Evolutionary conservation across 1,140 invertebrate genomes (phyloP), one percentile per base, ranked within the genome.

Genomic region (Pseudobourletiella spinata): DNA sequence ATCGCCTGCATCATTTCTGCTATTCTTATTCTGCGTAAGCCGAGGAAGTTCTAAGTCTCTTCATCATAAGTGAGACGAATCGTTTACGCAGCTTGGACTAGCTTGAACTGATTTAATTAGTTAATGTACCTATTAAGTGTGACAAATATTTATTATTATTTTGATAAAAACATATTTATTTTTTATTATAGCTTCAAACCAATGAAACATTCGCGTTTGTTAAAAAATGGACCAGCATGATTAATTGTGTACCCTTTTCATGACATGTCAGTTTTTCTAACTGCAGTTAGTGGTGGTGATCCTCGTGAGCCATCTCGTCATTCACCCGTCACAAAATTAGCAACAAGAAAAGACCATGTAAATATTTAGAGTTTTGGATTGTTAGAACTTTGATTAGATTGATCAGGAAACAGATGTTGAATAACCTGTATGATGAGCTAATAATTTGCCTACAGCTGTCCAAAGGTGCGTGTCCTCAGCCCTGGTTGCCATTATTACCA

Each of bases 21-120:
- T 4, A 59, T 70, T 14, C 64, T 70, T 48, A 59, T 66, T 24
- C 16, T 66, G 20, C 64, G 54, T 32, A 67, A 73, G 71, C 59
- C 65, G 67, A 25, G 69, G 71, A 63, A 66, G 24, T 30, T 46
- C 43, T 62, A 62, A 48, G 8, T 6, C 14, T 15, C 6, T 48
- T 48, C 44, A 48, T 11, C n/a, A n/a, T 11, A 39, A 39, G n/a
- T 39, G 32, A 39, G 8, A 39, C 8, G n/a, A 39, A 39, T n/a
- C n/a, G n/a, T 11, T 39, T 39, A n/a, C 32, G n/a, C 32, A 48
- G 4, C 20, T 11, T 48, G 44, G 24, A 18, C 51, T 26, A 26
- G 24, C 51, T 54, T 54, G 51, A 54, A 29, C 51, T 54, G 24
- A 54, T 18, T 54, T 54, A n/a, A n/a, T 25, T 25, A 29, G 14